Percentiles rank a stretch among this genome's conserved stretches.
These are phyloP conservation scores for Leucopternis melanops DNA, from an alignment of 2,113 vertebrate genomes.

Conservation along the genomic window DNA sequence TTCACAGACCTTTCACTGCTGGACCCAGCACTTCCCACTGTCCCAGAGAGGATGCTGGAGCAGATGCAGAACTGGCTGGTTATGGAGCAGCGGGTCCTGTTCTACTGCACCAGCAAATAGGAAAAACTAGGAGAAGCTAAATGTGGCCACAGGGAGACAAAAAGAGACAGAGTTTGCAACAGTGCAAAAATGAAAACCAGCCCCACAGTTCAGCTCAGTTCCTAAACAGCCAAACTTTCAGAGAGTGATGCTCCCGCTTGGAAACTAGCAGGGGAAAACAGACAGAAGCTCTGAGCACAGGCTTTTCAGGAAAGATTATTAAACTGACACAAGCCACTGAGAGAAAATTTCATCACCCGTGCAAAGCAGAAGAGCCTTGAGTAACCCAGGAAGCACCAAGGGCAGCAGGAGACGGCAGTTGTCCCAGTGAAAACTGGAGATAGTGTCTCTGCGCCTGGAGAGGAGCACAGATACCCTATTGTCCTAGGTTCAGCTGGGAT, in stretches of 20 bases:
- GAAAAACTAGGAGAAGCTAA: background rate
- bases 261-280: background rate
- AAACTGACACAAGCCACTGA: background rate
- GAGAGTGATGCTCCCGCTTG: background rate
- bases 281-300: background rate
- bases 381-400: background rate
- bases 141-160: background rate
- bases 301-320: background rate
- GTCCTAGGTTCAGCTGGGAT: no score
- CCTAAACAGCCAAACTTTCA: background rate
- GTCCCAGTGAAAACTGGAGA: background rate
- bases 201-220: background rate
- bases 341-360: background rate
- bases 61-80: background rate
- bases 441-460: background rate
- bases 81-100: background rate
- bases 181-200: background rate
- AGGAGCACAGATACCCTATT: background rate
- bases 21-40: background rate
- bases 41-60: background rate
- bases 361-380: background rate
- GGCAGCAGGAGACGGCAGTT: background rate
- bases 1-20: background rate
- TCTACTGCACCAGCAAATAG: background rate
- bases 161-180: background rate